phyloP scores from a whole-genome alignment of 2,797 vertebrate species.

The Aphelocoma californica region DNA sequence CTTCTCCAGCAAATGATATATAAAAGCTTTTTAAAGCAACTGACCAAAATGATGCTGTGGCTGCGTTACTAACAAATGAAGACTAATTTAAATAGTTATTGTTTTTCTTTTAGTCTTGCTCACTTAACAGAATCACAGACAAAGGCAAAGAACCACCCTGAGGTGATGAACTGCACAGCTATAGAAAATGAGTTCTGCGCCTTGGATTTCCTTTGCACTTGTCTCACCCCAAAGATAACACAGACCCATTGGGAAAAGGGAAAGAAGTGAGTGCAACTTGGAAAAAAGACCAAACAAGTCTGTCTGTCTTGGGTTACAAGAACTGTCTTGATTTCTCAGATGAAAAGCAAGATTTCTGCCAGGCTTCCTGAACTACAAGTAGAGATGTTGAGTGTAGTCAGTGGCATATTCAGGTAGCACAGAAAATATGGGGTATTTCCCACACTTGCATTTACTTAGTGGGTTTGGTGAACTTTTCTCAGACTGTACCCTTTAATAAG shows the following conservation, averaged over 20 bases:
- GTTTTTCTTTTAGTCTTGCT: neutral
- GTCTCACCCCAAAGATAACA: neutral
- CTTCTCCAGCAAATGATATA: neutral
- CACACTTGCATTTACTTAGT: neutral
- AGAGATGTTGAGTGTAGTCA: neutral
- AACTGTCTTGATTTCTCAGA: neutral
- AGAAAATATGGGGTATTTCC: neutral
- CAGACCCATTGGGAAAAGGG: neutral
- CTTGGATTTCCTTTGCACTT: neutral
- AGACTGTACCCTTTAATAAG: neutral
- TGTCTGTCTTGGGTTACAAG: neutral
- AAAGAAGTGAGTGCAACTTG: neutral
- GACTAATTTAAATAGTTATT: neutral
- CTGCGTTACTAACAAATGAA: neutral
- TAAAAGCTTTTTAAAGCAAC: neutral
- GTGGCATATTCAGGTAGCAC: neutral
- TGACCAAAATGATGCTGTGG: neutral
- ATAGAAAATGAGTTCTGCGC: neutral
- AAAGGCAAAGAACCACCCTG: neutral
- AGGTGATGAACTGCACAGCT: neutral
- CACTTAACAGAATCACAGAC: neutral
- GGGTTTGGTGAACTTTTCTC: neutral
- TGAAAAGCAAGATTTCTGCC: neutral
- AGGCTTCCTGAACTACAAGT: neutral
- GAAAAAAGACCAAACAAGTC: neutral